Base-by-base conservation (phyloP, 1,140 invertebrate species). In the Drosophila arizonae region DNA sequence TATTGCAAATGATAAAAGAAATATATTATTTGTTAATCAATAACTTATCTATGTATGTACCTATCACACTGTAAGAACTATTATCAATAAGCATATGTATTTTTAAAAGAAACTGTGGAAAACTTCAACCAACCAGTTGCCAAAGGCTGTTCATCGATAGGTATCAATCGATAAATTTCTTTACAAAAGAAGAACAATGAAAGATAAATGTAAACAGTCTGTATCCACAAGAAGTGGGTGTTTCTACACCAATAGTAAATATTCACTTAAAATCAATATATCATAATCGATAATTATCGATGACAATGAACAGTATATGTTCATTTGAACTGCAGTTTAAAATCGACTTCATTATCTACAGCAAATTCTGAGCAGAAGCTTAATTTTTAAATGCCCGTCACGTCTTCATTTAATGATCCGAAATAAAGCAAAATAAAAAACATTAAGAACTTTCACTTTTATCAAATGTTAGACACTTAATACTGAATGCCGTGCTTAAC, bases 381-480 rank as follows among this genome's bases (percentile, higher is more conserved):
- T 36, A 8, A 10, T 36, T 10, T 36, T 9, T 21, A 39, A 55
- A 13, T 55, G 33, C 2, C 46, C 4, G 26, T 5, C 10, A 48
- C 11, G 41, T 17, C 5, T n/a, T 46, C 15, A 48, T 11, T 28
- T 28, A 39, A 39, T 39, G 36, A 11, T 39, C 11, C 33, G 9
- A 13, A 11, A 39, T 11, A 39, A 39, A 39, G 11, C 3, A 11
- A 39, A 39, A 39, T 1, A 39, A 11, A 21, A 48, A 50, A 15
- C 28, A 4, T 36, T 11, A 36, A 39, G 57, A 58, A 63, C 71
- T 69, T 64, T 74, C 28, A 77, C 74, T 77, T 64, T 75, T 54
- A 62, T 62, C 15, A 36, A 54, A 33, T 26, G n/a, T 36, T n/a
- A 36, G 57, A 11, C 13, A 36, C 15, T 3, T 41, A 41, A 17